A percentile compares a stretch with the other conserved stretches of the same genome.
Evolutionary conservation across 2,797 vertebrate species (phyloP).

Genomic region (Typhlichthys subterraneus): DNA sequence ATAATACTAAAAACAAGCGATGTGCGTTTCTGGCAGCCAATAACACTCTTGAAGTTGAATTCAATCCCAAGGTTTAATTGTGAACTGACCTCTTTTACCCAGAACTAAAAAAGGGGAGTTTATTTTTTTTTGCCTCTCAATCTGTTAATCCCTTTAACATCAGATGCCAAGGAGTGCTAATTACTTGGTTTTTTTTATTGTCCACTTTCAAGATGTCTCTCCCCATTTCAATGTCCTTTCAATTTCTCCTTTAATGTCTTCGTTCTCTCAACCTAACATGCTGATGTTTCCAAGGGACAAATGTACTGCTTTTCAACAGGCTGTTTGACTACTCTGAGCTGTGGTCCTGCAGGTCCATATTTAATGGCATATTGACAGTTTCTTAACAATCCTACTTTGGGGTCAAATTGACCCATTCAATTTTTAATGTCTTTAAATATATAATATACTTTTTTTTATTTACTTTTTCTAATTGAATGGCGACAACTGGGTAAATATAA

Average conservation of each 20-base stretch:
- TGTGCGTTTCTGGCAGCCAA: neutral
- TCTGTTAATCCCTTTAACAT: slow-evolving; percentile 49
- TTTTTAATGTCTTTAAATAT: too few relatives aligned
- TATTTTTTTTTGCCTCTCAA: slow-evolving; percentile 42
- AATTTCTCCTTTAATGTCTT: slow-evolving; percentile 26
- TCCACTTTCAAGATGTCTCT: slow-evolving; percentile 34
- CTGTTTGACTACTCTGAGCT: slow-evolving; percentile 40
- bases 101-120: slow-evolving; percentile 33
- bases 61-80: slow-evolving; percentile 49
- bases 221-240: slow-evolving; percentile 26
- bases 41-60: slow-evolving; percentile 45
- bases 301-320: slow-evolving; percentile 49
- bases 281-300: slow-evolving; percentile 34
- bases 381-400: too few relatives aligned
- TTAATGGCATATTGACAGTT: too few relatives aligned
- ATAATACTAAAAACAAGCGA: too few relatives aligned
- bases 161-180: slow-evolving; percentile 53
- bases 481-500: too few relatives aligned
- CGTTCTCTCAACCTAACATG: slow-evolving; percentile 34
- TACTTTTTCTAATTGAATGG: too few relatives aligned
- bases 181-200: slow-evolving; percentile 36
- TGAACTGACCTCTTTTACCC: slow-evolving; percentile 46
- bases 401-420: too few relatives aligned
- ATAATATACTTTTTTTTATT: too few relatives aligned
- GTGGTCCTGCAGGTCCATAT: slow-evolving; percentile 16